Evolutionary conservation across 1,140 invertebrate genomes (phyloP), one percentile per base, ranked within the genome.

Genomic region (Drosophila setifemur): DNA sequence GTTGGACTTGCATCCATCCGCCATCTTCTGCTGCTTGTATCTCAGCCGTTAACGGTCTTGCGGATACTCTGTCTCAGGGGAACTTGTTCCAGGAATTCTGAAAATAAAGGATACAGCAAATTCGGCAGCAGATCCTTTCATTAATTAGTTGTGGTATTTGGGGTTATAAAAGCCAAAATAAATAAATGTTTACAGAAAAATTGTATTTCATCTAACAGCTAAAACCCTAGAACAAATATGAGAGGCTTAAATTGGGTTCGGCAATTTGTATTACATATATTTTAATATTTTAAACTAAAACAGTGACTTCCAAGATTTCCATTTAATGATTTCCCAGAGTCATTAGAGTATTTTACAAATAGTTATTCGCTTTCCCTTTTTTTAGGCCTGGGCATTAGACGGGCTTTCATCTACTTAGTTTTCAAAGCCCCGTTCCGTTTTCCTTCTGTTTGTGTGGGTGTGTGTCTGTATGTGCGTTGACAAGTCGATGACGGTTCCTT

Each of bases 401-500:
- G 29, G 31, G 23, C 28, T 49, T 60, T 64, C 48, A 61, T 72
- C 50, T 73, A 55, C 55, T 82, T 81, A 43, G 72, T 28, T 74
- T 58, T 74, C 71, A 55, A 57, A 50, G 63, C 39, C 60, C 49
- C 52, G 33, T 37, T 3, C 12, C 18, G 6, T 16, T 47, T 40
- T 9, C 28, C 18, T 7, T 7, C n/a, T 11, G 18, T 39, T 21
- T 28, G 14, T 18, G 40, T 39, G 33, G 12, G 44, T 33, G 14
- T 12, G 37, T 25, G 37, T 55, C 37, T 29, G 21, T 29, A 40
- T 37, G 53, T 43, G 53, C 42, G 73, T 52, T 70, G 78, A 77
- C 79, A 85, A 66, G 57, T 63, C 64, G 79, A 64, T 79, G 79
- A 83, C 39, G 75, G 37, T 49, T 61, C n/a, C 33, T 11, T 33